phyloP scores from a whole-genome alignment of 2,888 invertebrate genomes.

The Alentia gelatinosa region DNA sequence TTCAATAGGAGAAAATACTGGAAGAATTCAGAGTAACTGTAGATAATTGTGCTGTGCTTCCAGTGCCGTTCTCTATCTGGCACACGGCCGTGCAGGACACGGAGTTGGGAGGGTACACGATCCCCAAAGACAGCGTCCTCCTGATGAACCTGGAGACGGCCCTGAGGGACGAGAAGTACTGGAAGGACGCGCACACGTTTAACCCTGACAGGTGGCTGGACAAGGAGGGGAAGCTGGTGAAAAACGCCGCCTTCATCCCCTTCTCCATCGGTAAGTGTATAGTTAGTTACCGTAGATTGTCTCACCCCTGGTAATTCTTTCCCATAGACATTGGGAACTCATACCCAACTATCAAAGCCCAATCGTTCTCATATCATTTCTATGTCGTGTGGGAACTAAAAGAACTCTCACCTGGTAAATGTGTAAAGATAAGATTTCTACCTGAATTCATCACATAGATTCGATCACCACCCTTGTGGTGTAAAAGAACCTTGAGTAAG shows the following conservation, averaged over 20 bases:
- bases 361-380: no score
- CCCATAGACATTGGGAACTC: no score
- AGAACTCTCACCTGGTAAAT: no score
- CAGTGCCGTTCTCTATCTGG: conserved; percentile 55
- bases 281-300: no score
- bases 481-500: no score
- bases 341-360: no score
- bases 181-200: conserved; percentile 71
- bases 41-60: neutral
- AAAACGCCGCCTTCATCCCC: conserved; percentile 70
- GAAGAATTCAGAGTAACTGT: neutral
- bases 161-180: conserved; percentile 72
- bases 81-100: conserved; percentile 55
- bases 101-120: conserved; percentile 55
- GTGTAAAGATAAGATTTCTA: no score
- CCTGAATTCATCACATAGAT: no score
- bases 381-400: no score
- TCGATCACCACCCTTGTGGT: no score
- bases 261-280: conserved; percentile 73
- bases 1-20: no score
- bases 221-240: conserved; percentile 65
- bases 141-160: conserved; percentile 73
- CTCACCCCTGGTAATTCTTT: no score
- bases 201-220: conserved; percentile 73
- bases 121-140: conserved; percentile 68